Percentiles rank a stretch among this genome's conserved stretches.
phyloP scores from a whole-genome alignment of 1,140 invertebrate genomes.

The Dinoponera quadriceps region DNA sequence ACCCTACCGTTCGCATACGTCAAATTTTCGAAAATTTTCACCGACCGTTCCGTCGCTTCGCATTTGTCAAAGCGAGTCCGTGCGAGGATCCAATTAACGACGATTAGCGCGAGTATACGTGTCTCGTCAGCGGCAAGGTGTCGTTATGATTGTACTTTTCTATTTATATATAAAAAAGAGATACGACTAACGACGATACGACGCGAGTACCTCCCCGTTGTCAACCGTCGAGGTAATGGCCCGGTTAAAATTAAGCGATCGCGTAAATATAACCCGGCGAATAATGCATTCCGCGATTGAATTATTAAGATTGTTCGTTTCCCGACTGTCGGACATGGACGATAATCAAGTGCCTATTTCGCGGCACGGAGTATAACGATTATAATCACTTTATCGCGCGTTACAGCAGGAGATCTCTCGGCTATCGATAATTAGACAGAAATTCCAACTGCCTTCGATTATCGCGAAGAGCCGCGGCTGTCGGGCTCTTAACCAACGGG shows the following conservation, averaged over 20 bases:
- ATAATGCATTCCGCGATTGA: constrained; percentile 49
- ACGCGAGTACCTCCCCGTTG: too few relatives aligned
- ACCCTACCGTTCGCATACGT: not conserved
- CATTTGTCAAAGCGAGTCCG: not conserved
- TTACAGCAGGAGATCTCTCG: constrained; percentile 39
- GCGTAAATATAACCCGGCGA: constrained; percentile 51
- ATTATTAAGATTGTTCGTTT: constrained; percentile 59
- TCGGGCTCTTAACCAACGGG: constrained; percentile 52
- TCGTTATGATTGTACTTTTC: constrained; percentile 1
- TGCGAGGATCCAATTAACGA: constrained; percentile 19
- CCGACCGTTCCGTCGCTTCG: not conserved
- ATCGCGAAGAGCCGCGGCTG: constrained; percentile 44
- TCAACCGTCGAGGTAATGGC: not conserved
- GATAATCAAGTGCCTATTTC: constrained; percentile 58
- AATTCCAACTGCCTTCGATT: constrained; percentile 50
- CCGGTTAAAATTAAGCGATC: constrained; percentile 47
- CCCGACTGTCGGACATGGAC: constrained; percentile 26
- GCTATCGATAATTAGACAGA: constrained; percentile 56
- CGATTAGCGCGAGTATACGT: not conserved
- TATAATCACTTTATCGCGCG: constrained; percentile 57
- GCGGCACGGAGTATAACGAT: constrained; percentile 43
- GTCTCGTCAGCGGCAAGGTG: not conserved
- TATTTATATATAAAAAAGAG: not conserved
- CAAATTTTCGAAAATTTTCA: constrained; percentile 5
- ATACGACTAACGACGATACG: not conserved